Evolutionary conservation across 2,113 vertebrate species (phyloP).

Genomic region (Hippocampus zosterae): DNA sequence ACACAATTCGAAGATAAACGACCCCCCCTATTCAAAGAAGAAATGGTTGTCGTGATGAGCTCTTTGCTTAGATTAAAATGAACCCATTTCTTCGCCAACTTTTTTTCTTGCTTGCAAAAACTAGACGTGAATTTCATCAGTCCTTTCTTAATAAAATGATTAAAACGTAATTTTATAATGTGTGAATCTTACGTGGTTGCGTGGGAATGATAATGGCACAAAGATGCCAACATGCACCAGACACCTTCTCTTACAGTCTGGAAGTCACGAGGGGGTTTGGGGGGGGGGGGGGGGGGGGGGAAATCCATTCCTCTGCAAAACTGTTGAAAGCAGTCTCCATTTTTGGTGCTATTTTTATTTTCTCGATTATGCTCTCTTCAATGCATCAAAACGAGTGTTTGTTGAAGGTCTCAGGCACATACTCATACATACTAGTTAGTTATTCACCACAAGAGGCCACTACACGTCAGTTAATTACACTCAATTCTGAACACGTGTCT

Average conservation of each 20-base stretch:
- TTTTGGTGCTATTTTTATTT: background rate
- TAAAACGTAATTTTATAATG: constrained; percentile 23
- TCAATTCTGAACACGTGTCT: background rate
- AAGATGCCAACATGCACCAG: constrained; percentile 47
- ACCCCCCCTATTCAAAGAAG: background rate
- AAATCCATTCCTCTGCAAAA: constrained; percentile 2
- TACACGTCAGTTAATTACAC: constrained; percentile 31
- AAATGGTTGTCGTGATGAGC: constrained; percentile 39
- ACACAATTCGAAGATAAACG: background rate
- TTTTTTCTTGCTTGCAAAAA: background rate
- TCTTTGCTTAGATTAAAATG: constrained; percentile 54
- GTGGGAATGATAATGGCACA: too few species aligned
- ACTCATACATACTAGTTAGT: constrained; percentile 11
- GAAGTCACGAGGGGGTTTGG: constrained; percentile 18
- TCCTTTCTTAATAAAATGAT: background rate
- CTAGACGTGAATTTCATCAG: background rate
- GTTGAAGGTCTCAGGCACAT: background rate
- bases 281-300: too few species aligned
- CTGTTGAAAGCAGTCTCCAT: background rate
- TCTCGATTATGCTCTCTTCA: background rate
- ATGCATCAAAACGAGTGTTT: background rate
- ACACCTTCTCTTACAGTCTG: constrained; percentile 28
- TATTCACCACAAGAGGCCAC: constrained; percentile 59
- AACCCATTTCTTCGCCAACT: constrained; percentile 25
- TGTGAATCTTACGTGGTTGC: constrained; percentile 27